phyloP scores from a whole-genome alignment of 2,113 vertebrate species.

The Corythoichthys haematopterus region DNA sequence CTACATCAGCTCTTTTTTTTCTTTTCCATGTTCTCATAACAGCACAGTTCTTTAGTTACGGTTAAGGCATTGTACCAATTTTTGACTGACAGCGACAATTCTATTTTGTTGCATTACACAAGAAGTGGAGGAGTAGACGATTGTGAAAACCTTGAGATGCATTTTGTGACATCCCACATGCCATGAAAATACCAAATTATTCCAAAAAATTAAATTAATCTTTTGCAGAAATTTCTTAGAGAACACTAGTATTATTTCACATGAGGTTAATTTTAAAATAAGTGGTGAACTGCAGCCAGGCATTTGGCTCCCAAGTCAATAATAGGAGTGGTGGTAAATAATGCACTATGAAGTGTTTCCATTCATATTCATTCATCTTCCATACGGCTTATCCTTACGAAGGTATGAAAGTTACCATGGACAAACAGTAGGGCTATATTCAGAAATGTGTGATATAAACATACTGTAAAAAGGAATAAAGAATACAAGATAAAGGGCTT shows the following conservation, averaged over 20 bases:
- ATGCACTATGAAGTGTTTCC: background rate
- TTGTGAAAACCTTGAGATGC: background rate
- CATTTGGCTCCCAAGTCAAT: constrained; percentile 32
- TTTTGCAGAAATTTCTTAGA: background rate
- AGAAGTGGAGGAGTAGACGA: background rate
- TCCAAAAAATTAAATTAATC: no score
- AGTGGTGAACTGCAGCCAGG: background rate
- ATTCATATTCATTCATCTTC: background rate
- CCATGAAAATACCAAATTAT: background rate
- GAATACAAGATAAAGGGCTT: background rate
- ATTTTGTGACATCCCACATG: background rate
- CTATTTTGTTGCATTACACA: constrained; percentile 1
- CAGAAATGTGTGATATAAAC: background rate
- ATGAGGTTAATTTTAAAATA: background rate
- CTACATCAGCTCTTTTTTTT: constrained; percentile 11
- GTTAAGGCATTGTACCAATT: background rate
- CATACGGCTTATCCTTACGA: no score
- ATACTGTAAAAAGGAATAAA: no score
- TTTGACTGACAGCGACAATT: constrained; percentile 10
- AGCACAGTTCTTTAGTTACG: background rate
- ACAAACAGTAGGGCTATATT: background rate
- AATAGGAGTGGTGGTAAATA: background rate
- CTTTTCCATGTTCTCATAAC: background rate
- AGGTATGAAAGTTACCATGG: no score
- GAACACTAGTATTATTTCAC: background rate